A percentile compares a stretch with the other conserved stretches of the same genome.
Conservation (phyloP, 2,797 vertebrate genomes). For the Melanogrammus aeglefinus region DNA sequence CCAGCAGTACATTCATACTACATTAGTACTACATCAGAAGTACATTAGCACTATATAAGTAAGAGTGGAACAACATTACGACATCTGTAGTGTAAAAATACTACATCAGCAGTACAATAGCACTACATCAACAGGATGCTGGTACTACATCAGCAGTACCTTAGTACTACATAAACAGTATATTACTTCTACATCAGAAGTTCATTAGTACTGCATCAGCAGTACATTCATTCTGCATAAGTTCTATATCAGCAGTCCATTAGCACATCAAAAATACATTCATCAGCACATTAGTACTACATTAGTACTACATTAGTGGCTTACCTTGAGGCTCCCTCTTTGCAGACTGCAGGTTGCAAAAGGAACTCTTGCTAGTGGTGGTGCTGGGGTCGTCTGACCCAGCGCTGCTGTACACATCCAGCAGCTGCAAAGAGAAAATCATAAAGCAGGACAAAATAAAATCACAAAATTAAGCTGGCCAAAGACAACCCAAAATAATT, state of each 20-base stretch:
- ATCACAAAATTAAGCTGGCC: not conserved
- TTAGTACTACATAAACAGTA: too few relatives aligned
- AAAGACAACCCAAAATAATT: not conserved
- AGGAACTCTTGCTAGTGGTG: slow-evolving; percentile 84
- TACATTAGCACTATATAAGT: too few relatives aligned
- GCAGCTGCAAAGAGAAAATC: slow-evolving; percentile 72
- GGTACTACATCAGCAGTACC: too few relatives aligned
- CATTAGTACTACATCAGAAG: too few relatives aligned
- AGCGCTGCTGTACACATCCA: slow-evolving; percentile 75
- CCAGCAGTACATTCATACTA: too few relatives aligned
- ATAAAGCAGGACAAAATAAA: slow-evolving; percentile 23
- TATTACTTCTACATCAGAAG: too few relatives aligned
- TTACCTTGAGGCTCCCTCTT: slow-evolving; percentile 79
- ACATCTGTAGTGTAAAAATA: too few relatives aligned
- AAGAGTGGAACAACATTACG: too few relatives aligned
- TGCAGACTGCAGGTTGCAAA: slow-evolving; percentile 77
- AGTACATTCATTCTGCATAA: too few relatives aligned
- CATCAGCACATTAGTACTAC: not conserved
- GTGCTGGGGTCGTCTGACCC: slow-evolving; percentile 68
- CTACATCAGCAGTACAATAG: too few relatives aligned
- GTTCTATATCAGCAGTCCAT: not conserved
- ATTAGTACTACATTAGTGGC: slow-evolving; percentile 2
- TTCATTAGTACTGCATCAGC: not conserved
- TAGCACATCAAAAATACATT: too few relatives aligned
- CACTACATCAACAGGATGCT: too few relatives aligned